Conservation (phyloP, 2,797 vertebrate species). For the Dryobates pubescens region DNA sequence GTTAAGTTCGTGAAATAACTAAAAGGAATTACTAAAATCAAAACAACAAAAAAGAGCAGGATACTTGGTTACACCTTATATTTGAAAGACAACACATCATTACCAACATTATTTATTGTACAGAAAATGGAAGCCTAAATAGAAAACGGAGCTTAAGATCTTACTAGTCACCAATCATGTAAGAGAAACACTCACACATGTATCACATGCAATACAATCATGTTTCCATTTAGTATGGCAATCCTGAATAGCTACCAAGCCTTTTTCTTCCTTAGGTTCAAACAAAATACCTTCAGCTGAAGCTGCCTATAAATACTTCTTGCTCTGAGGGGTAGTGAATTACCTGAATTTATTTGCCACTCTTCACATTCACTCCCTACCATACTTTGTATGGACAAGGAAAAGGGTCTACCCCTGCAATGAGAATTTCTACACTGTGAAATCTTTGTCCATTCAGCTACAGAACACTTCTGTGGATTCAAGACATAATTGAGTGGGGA, state of each 20-base stretch:
- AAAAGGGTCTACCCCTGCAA: background rate
- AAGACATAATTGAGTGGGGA: accelerated
- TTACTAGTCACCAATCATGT: background rate
- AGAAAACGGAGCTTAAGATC: background rate
- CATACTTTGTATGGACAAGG: background rate
- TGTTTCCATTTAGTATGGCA: background rate
- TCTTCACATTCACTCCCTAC: background rate
- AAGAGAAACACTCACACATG: background rate
- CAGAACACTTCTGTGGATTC: background rate
- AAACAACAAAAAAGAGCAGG: background rate
- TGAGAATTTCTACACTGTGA: background rate
- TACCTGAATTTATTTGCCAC: background rate
- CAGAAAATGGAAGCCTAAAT: background rate
- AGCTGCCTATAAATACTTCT: background rate
- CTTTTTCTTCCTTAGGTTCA: background rate
- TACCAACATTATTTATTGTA: background rate
- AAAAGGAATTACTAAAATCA: background rate
- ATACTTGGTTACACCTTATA: background rate
- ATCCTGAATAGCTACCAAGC: background rate
- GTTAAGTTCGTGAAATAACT: background rate
- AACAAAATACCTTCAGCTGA: background rate
- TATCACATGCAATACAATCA: background rate
- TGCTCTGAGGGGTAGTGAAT: background rate
- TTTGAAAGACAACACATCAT: background rate
- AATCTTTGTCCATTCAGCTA: background rate